Conservation (phyloP, 1,140 invertebrate species). For the Ladona fulva region DNA sequence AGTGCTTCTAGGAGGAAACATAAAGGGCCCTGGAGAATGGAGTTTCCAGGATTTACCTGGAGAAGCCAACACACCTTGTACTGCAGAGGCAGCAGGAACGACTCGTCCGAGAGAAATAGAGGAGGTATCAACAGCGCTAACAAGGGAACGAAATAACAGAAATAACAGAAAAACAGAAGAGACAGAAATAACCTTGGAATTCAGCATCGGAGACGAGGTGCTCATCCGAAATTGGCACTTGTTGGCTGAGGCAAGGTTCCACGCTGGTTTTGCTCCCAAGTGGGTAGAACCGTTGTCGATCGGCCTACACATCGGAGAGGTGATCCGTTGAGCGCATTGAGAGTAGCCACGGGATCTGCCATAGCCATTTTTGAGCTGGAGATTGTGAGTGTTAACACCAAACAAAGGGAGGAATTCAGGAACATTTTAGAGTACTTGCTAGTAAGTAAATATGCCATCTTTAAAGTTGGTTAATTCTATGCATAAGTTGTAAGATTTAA, state of each 20-base stretch:
- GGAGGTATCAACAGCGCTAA: neutral
- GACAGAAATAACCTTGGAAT: neutral
- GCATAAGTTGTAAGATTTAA: too few relatives aligned
- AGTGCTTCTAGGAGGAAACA: conserved; percentile 17
- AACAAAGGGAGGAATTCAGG: too few relatives aligned
- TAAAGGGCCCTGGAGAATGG: conserved; percentile 11
- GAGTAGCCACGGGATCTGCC: too few relatives aligned
- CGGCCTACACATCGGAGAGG: too few relatives aligned
- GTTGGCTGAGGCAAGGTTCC: conserved; percentile 17
- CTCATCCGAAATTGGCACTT: conserved; percentile 16
- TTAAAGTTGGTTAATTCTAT: too few relatives aligned
- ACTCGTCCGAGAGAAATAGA: neutral
- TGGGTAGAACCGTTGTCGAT: conserved; percentile 18
- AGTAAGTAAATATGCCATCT: too few relatives aligned
- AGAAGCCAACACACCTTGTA: neutral
- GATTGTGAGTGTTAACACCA: too few relatives aligned
- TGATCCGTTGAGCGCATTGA: too few relatives aligned
- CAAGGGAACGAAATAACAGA: too few relatives aligned
- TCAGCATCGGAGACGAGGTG: neutral
- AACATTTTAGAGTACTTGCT: too few relatives aligned
- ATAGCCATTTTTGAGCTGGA: too few relatives aligned
- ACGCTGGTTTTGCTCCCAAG: conserved; percentile 20
- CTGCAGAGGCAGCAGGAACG: neutral
- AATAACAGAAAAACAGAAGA: too few relatives aligned
- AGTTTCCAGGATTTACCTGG: neutral